Base-by-base conservation (phyloP, 2,888 invertebrate genomes). In the Cantharis rustica region DNA sequence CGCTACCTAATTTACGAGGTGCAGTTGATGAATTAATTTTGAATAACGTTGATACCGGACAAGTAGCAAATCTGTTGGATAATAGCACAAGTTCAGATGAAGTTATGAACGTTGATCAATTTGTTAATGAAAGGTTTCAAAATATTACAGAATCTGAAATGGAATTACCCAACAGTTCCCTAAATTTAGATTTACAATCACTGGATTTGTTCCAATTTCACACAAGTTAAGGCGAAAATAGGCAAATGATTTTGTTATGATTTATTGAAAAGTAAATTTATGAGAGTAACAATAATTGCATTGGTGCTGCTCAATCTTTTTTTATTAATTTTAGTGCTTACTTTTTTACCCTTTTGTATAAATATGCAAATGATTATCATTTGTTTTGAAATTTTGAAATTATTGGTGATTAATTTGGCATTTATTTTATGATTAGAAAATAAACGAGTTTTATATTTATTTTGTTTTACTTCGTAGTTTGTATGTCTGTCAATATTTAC, bases 41-140 rank as follows among this genome's bases (percentile, higher is more conserved):
- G 66, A 83, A 85, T 2, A 83, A 81, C 69, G 84, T 85, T 0
- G 85, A 86, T 74, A 80, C 83, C 5, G 84, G 83, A 47, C 83
- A 85, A 62, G 82, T 81, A 26, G 77, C 80, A 15, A 84, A 82
- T 76, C 82, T 87, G 23, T 79, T 88, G 71, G 88, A 88, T 79
- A 86, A 86, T 64, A 87, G 86, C 20, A 85, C 85, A 15, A 86
- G 85, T 81, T 87, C 87, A 0, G 87, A 87, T 80, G 88, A 88
- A 83, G 85, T 88, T 26, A 87, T 88, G 87, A 88, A 88, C 80
- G 88, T 88, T 0, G 88, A 88, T 84, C 88, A 88, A 76, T 87
- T 88, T 81, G 88, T 88, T 3, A 88, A 87, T 79, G 88, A 88
- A 80, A 82, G 88, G 68, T 87, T 88, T 81, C 87, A 87, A 75